Percentiles rank a stretch among this genome's conserved stretches.
These are phyloP conservation scores for Microhierax caerulescens DNA, from an alignment of 2,797 vertebrate species.

Conservation along the genomic window DNA sequence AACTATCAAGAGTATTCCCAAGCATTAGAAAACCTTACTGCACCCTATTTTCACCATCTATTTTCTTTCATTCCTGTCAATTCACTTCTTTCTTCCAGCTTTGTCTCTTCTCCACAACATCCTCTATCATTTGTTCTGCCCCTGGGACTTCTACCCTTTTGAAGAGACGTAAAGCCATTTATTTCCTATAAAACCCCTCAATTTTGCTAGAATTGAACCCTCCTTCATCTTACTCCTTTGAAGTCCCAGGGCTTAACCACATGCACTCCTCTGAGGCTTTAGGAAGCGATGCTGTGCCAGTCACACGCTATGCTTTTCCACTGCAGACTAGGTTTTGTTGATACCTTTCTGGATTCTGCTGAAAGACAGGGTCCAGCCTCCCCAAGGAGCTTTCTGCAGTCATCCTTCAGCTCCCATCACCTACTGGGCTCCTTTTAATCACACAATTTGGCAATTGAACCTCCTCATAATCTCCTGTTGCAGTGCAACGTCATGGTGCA, in stretches of 20 bases:
- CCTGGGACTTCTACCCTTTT: neutral
- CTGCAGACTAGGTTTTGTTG: neutral
- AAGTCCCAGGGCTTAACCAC: slow-evolving; percentile 11
- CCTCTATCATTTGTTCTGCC: slow-evolving; percentile 22
- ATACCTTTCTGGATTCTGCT: neutral
- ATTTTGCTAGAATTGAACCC: neutral
- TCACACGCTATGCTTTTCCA: neutral
- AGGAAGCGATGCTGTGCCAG: neutral
- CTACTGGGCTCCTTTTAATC: neutral
- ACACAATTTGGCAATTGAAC: neutral
- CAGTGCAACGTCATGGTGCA: neutral
- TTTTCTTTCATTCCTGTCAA: neutral
- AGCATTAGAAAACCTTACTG: neutral
- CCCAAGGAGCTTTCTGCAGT: neutral
- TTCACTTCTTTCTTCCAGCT: neutral
- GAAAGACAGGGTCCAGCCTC: neutral
- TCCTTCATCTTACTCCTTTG: slow-evolving; percentile 20
- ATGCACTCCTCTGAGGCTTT: neutral
- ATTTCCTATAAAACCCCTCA: slow-evolving; percentile 26
- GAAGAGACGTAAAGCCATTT: neutral
- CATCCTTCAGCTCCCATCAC: neutral
- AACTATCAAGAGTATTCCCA: neutral
- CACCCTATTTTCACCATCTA: neutral
- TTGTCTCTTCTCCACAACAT: neutral
- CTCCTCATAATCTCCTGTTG: neutral